Evolutionary conservation across 2,797 vertebrate species (phyloP).

Genomic region (Pachyuromys duprasi): DNA sequence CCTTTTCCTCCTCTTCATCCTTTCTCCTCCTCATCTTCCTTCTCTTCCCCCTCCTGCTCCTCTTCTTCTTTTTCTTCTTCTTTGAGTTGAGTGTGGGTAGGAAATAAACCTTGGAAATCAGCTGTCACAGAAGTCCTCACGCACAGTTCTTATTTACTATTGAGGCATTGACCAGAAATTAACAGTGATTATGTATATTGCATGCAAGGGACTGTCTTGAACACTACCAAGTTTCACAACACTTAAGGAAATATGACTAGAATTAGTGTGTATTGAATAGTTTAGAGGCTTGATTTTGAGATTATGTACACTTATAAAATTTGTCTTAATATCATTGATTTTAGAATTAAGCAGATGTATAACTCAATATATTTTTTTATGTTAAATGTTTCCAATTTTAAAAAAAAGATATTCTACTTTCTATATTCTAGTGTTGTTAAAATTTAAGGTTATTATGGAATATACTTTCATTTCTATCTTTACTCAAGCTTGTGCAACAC

Average conservation of each 20-base stretch:
- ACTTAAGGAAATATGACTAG: not conserved
- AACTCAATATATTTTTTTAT: not conserved
- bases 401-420: not conserved
- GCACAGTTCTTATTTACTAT: not conserved
- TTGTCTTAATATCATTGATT: not conserved
- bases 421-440: not conserved
- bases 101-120: not conserved
- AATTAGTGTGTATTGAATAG: not conserved
- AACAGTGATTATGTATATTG: not conserved
- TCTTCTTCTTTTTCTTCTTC: not conserved
- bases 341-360: not conserved
- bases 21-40: not conserved
- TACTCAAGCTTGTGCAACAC: not conserved
- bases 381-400: conserved; percentile 21
- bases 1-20: not conserved
- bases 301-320: not conserved
- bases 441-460: not conserved
- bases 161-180: not conserved
- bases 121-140: not conserved
- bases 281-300: not conserved
- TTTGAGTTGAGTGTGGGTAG: not conserved
- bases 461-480: not conserved
- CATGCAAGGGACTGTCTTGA: not conserved
- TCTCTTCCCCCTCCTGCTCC: not conserved
- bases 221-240: not conserved